Evolutionary conservation across 2,113 vertebrate species (phyloP).

Genomic region (Lichenostomus cassidix): DNA sequence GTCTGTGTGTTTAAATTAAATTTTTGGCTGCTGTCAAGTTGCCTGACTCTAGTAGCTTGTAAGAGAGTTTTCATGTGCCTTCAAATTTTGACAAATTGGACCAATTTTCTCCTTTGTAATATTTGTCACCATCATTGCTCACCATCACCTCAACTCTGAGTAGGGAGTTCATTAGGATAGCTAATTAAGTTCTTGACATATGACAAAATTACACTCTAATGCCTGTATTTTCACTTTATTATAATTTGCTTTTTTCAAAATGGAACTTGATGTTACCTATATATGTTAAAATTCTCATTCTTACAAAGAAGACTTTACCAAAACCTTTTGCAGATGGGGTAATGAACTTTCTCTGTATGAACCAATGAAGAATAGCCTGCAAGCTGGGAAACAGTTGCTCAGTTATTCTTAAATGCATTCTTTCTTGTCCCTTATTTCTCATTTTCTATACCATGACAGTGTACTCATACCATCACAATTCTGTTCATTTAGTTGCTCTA

Average conservation of each 20-base stretch:
- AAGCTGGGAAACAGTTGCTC: neutral
- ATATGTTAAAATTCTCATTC: neutral
- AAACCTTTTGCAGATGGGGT: neutral
- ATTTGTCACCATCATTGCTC: conserved; percentile 30
- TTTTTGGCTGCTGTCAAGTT: neutral
- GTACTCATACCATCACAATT: neutral
- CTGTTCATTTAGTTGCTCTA: neutral
- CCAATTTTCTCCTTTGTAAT: conserved; percentile 5
- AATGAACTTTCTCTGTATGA: neutral
- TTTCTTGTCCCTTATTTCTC: neutral
- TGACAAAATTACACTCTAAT: neutral
- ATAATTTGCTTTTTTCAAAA: neutral
- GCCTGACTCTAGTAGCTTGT: neutral
- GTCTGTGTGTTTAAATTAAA: neutral
- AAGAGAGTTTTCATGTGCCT: neutral
- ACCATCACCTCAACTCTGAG: neutral
- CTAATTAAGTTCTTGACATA: conserved; percentile 35
- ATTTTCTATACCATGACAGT: neutral
- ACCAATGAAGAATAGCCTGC: neutral
- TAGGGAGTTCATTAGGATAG: neutral
- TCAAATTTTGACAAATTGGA: neutral
- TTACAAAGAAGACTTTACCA: neutral
- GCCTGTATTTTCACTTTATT: neutral
- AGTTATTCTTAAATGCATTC: neutral
- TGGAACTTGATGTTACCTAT: neutral